Base-by-base conservation (phyloP, 2,113 vertebrate species). In the Siphamia tubifer region DNA sequence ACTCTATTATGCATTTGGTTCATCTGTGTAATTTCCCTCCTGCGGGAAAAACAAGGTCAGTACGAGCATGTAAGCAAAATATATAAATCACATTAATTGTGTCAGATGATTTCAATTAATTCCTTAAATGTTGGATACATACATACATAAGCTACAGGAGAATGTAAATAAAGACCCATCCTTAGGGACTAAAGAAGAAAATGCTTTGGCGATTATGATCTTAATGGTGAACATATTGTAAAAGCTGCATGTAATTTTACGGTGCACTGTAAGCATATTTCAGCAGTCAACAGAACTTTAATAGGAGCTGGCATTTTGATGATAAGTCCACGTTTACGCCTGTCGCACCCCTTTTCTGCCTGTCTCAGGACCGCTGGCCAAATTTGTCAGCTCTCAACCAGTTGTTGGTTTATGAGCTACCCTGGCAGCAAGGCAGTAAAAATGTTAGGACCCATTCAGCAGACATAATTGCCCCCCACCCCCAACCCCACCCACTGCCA, bases 391-490 rank as follows among this genome's bases (percentile, higher is more conserved):
- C n/a, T n/a, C 72, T 52, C 11, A 30, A 57, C 38, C 64, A 76
- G 48, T 73, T 82, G 63, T 45, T 58, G 4, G 4, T 87, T 90
- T 86, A 87, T 66, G 64, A 81, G 80, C 54, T 52, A 53, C 62
- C 17, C 74, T 58, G 68, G 82, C 71, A 79, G 55, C 57, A 74
- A 28, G 44, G 64, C 65, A 72, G 40, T 86, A 69, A 83, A 85
- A 79, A 68, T 74, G 44, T 77, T 72, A 73, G 57, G 64, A 73
- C 68, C 63, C 74, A 61, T 65, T 77, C 70, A 80, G 73, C 24
- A 42, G 45, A 66, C 27, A 34, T 79, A 79, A 90, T 73, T 73
- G 39, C 6, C 31, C 72, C 57, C 51, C 42, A 35, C 55, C 45
- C 23, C 45, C 8, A 13, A 54, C 23, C 49, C 48, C 44, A 55